A percentile compares a stretch with the other conserved stretches of the same genome.
phyloP scores from a whole-genome alignment of 2,797 vertebrate genomes.

The Masticophis lateralis region DNA sequence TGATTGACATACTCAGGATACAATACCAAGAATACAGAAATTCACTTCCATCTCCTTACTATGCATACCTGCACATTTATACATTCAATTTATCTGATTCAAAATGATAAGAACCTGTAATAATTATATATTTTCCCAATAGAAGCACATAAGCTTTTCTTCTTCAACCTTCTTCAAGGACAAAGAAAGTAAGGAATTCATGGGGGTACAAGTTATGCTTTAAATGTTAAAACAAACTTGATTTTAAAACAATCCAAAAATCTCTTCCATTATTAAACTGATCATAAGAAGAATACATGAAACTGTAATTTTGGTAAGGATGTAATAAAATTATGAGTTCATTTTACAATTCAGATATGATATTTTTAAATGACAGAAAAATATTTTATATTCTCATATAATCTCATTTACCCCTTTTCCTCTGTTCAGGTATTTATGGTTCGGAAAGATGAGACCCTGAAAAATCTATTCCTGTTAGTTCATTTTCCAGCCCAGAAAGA shows the following conservation, averaged over 20 bases:
- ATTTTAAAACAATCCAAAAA: not conserved
- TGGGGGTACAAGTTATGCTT: not conserved
- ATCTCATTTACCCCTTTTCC: conserved; percentile 22
- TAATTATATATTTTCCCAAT: not conserved
- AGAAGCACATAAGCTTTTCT: not conserved
- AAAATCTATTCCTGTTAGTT: conserved; percentile 77
- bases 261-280: not conserved
- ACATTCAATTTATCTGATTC: not conserved
- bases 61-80: not conserved
- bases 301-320: not conserved
- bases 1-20: not conserved
- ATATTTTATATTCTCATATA: not conserved
- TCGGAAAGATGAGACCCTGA: conserved; percentile 69
- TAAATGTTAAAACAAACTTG: not conserved
- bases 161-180: not conserved
- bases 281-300: not conserved
- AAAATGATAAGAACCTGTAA: not conserved
- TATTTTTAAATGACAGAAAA: not conserved
- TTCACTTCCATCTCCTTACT: not conserved
- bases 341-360: not conserved
- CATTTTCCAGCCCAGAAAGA: conserved; percentile 69
- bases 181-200: not conserved
- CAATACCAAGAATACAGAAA: not conserved
- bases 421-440: conserved; percentile 77
- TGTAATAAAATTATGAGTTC: not conserved